A percentile compares a stretch with the other conserved stretches of the same genome.
These are phyloP conservation scores for Charina bottae DNA, from an alignment of 2,113 vertebrate genomes.

Conservation along the genomic window DNA sequence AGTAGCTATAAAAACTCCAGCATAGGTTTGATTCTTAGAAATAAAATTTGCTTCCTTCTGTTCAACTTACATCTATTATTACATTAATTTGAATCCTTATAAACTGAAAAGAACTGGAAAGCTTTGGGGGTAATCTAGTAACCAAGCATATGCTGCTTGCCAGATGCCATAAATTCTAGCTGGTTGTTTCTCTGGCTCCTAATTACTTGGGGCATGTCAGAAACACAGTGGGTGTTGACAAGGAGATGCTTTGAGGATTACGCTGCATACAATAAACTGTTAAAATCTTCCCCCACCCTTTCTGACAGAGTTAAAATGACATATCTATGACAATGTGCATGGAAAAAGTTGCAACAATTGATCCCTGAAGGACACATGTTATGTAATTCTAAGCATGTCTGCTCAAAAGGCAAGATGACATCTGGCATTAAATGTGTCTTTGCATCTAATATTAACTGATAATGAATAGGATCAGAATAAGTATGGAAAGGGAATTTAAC, in stretches of 20 bases:
- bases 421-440: neutral
- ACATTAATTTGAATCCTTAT: neutral
- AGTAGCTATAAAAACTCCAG: neutral
- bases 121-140: neutral
- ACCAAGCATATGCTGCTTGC: neutral
- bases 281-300: neutral
- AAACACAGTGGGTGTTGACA: slow-evolving; percentile 5
- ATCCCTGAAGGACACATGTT: neutral
- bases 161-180: neutral
- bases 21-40: neutral
- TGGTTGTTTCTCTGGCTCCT: neutral
- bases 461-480: neutral
- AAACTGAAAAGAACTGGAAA: neutral
- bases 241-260: neutral
- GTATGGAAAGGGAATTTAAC: neutral
- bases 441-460: neutral
- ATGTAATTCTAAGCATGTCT: neutral
- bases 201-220: neutral
- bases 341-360: neutral
- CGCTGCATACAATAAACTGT: neutral
- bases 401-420: neutral
- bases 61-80: neutral
- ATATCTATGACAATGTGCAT: neutral
- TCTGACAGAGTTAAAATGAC: neutral
- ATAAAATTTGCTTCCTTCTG: neutral